These are phyloP conservation scores for Platichthys flesus DNA, from an alignment of 2,113 vertebrate species.

Conservation along the genomic window DNA sequence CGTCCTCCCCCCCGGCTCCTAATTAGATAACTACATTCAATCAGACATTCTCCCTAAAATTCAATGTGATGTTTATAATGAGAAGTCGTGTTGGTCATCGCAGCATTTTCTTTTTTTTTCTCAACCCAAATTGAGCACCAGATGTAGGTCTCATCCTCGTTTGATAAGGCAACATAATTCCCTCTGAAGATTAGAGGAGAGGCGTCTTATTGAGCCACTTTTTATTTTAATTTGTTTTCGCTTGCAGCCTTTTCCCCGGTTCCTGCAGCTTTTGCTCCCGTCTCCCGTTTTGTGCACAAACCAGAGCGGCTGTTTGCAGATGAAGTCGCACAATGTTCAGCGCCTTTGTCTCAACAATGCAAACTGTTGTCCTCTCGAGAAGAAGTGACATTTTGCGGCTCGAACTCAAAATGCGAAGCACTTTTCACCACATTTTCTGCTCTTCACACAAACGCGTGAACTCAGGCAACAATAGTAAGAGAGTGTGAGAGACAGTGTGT, in stretches of 20 bases:
- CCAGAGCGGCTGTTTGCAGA: slow-evolving; percentile 40
- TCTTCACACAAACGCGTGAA: background rate
- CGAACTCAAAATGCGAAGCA: slow-evolving; percentile 41
- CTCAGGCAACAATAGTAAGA: background rate
- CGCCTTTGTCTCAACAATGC: slow-evolving; percentile 38
- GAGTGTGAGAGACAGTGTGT: background rate
- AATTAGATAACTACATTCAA: slow-evolving; percentile 27
- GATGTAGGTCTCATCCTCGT: slow-evolving; percentile 14
- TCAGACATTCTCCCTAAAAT: slow-evolving; percentile 16
- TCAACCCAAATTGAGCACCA: background rate
- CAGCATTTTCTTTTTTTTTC: background rate
- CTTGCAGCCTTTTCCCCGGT: background rate
- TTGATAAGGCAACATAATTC: slow-evolving; percentile 26
- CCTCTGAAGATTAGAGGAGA: slow-evolving; percentile 8
- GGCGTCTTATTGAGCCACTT: slow-evolving; percentile 18
- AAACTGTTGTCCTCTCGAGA: slow-evolving; percentile 56
- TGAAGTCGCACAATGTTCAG: slow-evolving; percentile 34
- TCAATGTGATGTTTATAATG: slow-evolving; percentile 13
- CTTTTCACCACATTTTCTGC: slow-evolving; percentile 26
- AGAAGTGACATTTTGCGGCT: slow-evolving; percentile 40
- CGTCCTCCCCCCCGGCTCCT: slow-evolving; percentile 6
- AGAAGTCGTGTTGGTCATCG: slow-evolving; percentile 26
- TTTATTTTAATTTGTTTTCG: slow-evolving; percentile 16
- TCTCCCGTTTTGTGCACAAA: slow-evolving; percentile 12
- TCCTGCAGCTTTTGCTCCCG: background rate